Conservation (phyloP, 2,113 vertebrate species). For the Egretta garzetta region DNA sequence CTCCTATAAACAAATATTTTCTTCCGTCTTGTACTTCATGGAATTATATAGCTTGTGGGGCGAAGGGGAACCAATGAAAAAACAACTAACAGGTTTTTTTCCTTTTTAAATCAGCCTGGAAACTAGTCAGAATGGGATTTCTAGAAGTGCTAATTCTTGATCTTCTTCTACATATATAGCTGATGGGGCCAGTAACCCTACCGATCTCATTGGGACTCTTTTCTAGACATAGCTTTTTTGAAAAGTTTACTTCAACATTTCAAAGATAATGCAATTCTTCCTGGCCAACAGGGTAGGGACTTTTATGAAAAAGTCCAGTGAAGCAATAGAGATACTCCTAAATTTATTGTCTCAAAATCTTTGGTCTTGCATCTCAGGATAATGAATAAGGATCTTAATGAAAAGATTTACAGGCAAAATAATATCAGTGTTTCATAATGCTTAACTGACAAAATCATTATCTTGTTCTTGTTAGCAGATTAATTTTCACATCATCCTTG, state of each 20-base stretch:
- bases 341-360: neutral
- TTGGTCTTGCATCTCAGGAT: neutral
- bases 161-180: neutral
- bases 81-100: neutral
- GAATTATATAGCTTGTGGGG: neutral
- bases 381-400: neutral
- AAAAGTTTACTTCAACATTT: neutral
- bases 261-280: neutral
- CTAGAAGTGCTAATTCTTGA: neutral
- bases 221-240: neutral
- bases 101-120: neutral
- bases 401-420: neutral
- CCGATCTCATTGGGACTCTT: neutral
- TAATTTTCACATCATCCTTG: neutral
- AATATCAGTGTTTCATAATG: neutral
- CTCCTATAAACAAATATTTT: neutral
- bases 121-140: neutral
- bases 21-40: neutral
- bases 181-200: neutral
- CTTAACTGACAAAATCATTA: constrained; percentile 13
- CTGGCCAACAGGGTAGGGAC: neutral
- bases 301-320: neutral
- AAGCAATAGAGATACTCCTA: neutral
- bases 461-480: neutral
- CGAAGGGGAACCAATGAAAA: neutral